Evolutionary conservation across 2,888 invertebrate species (phyloP).

Genomic region (Cetonia aurata): DNA sequence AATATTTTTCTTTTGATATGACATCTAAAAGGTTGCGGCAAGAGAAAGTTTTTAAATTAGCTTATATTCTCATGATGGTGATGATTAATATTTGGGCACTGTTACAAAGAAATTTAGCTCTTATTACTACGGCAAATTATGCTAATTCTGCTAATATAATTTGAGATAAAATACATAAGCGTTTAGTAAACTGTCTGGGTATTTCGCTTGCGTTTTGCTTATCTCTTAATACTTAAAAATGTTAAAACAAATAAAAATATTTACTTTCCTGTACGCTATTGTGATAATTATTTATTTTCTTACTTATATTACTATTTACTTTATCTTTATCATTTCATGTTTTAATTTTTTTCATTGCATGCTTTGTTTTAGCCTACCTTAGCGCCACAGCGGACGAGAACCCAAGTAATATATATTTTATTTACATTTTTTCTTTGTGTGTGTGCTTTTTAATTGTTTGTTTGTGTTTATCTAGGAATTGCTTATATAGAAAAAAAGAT

Average conservation of each 20-base stretch:
- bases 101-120: too few relatives aligned
- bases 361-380: slow-evolving; percentile 63
- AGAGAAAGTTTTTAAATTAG: too few relatives aligned
- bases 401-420: slow-evolving; percentile 62
- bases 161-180: too few relatives aligned
- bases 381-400: slow-evolving; percentile 58
- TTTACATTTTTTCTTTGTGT: slow-evolving; percentile 50
- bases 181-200: too few relatives aligned
- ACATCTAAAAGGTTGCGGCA: too few relatives aligned
- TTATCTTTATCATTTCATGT: slow-evolving; percentile 39
- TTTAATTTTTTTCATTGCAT: slow-evolving; percentile 55
- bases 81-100: too few relatives aligned
- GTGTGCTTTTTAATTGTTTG: slow-evolving; percentile 15
- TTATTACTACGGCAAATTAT: too few relatives aligned
- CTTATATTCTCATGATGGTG: too few relatives aligned
- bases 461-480: too few relatives aligned
- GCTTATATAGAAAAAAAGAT: too few relatives aligned
- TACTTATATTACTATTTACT: slow-evolving; percentile 47
- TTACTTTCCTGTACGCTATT: slow-evolving; percentile 3
- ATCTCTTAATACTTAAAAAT: slow-evolving; percentile 3
- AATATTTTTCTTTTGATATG: too few relatives aligned
- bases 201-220: background rate
- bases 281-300: slow-evolving; percentile 30
- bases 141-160: too few relatives aligned
- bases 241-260: slow-evolving; percentile 16